Conservation (phyloP, 2,113 vertebrate species). For the Tychaedon coryphoeus region DNA sequence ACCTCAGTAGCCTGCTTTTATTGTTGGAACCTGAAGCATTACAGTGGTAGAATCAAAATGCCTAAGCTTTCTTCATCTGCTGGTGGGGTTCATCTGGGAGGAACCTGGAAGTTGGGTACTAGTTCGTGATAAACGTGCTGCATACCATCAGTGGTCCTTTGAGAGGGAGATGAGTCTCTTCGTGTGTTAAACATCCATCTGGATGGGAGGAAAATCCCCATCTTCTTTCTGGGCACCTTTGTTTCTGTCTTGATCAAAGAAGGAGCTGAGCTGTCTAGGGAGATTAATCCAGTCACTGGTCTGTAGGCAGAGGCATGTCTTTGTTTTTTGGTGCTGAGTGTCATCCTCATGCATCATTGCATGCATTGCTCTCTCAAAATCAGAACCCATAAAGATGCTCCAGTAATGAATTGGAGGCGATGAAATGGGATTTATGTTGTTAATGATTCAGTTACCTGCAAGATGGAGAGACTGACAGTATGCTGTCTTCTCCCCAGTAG, state of each 20-base stretch:
- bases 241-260: background rate
- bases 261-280: background rate
- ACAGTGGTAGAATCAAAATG: background rate
- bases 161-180: background rate
- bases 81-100: background rate
- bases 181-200: background rate
- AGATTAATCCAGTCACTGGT: background rate
- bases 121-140: rapidly evolving
- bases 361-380: background rate
- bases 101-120: background rate
- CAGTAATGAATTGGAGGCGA: background rate
- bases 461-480: background rate
- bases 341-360: background rate
- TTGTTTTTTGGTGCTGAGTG: background rate
- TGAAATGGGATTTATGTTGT: background rate
- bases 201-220: background rate
- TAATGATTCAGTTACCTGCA: background rate
- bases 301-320: background rate
- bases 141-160: background rate
- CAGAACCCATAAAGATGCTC: background rate
- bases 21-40: background rate
- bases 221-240: background rate
- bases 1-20: background rate
- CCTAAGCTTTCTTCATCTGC: background rate
- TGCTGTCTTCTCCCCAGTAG: background rate